Evolutionary conservation across 2,888 invertebrate genomes (phyloP).

Genomic region (Athalia circularis): DNA sequence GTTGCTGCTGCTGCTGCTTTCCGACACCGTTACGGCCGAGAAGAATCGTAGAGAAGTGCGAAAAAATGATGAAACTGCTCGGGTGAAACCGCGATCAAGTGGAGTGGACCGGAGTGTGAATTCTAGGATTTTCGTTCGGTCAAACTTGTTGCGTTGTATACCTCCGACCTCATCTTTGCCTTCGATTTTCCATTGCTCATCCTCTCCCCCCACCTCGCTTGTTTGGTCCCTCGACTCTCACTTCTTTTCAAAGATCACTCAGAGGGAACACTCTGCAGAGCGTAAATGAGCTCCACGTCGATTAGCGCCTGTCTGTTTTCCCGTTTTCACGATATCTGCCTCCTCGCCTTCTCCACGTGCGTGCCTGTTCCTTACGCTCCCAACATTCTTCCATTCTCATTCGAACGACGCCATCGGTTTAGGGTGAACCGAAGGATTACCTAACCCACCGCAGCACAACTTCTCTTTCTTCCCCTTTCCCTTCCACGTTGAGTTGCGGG

Average conservation of each 20-base stretch:
- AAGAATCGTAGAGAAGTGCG: not conserved
- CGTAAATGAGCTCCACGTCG: not conserved
- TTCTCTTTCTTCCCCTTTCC: not conserved
- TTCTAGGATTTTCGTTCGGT: conserved; percentile 25
- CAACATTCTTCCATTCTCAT: conserved; percentile 26
- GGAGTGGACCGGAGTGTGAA: conserved; percentile 29
- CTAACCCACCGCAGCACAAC: not conserved
- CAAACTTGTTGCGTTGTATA: conserved; percentile 37
- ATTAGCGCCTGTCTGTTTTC: conserved; percentile 34
- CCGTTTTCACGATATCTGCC: not conserved
- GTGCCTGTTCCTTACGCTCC: conserved; percentile 14
- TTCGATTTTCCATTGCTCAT: conserved; percentile 9
- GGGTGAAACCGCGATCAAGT: conserved; percentile 25
- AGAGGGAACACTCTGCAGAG: not conserved
- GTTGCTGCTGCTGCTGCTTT: not conserved
- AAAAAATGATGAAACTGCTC: conserved; percentile 19
- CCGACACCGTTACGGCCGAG: not conserved
- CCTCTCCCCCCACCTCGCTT: no score
- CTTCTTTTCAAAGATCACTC: conserved; percentile 9
- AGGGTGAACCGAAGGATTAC: conserved; percentile 68
- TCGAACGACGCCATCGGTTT: conserved; percentile 59
- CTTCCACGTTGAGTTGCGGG: conserved; percentile 3
- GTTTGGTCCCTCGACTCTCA: not conserved
- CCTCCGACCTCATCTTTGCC: not conserved
- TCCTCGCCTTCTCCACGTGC: not conserved